These are phyloP conservation scores for Pampus argenteus DNA, from an alignment of 2,797 vertebrate genomes.

Conservation along the genomic window DNA sequence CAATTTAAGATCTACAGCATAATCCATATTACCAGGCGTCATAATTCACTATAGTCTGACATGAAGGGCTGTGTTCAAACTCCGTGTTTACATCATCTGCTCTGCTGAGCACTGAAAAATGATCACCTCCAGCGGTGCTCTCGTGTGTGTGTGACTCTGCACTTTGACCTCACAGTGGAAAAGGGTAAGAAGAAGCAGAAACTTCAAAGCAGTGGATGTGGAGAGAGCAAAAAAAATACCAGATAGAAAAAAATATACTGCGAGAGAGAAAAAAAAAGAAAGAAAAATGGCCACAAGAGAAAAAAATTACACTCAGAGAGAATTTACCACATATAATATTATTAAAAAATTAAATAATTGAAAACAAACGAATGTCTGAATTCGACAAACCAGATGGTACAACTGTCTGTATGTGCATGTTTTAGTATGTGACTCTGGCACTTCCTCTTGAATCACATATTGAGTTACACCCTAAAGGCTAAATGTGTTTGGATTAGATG, in stretches of 20 bases:
- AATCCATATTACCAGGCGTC: conserved; percentile 37
- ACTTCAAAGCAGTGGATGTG: no score
- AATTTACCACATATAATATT: no score
- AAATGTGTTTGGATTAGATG: not conserved
- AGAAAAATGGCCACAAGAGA: not conserved
- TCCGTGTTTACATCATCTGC: conserved; percentile 75
- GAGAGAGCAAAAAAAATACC: no score
- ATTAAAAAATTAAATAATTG: not conserved
- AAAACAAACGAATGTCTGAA: not conserved
- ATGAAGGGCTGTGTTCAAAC: conserved; percentile 22
- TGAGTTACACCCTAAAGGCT: no score
- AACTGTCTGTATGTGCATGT: not conserved
- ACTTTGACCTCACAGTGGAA: conserved; percentile 64
- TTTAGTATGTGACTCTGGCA: conserved; percentile 5
- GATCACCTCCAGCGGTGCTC: conserved; percentile 52
- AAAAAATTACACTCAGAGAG: no score
- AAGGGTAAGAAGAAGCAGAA: conserved; percentile 8
- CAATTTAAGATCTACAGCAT: conserved; percentile 39
- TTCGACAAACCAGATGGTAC: no score
- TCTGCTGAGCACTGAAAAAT: conserved; percentile 68
- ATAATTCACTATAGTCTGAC: conserved; percentile 19
- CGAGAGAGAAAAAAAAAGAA: no score
- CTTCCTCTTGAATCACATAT: not conserved
- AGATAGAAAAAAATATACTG: no score
- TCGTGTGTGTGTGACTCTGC: conserved; percentile 48